Percentiles rank a stretch among this genome's conserved stretches.
phyloP scores from a whole-genome alignment of 2,888 invertebrate species.

The Agriotes lineatus region DNA sequence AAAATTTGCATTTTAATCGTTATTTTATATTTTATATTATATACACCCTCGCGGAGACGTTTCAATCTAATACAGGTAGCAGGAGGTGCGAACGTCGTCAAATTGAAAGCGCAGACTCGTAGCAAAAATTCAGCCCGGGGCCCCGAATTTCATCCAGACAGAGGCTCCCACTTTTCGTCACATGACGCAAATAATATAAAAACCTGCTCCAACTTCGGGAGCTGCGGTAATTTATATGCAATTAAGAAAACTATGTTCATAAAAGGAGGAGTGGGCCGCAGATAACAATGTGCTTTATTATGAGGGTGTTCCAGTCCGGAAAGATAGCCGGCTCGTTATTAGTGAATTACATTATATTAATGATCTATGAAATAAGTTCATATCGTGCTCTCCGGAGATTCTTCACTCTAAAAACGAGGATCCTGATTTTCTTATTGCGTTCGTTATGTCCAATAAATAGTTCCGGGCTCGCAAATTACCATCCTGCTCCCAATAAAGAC shows the following conservation, averaged over 20 bases:
- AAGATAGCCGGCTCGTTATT: conserved; percentile 24
- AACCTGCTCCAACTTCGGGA: conserved; percentile 23
- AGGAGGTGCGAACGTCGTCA: conserved; percentile 4
- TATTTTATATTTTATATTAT: conserved; percentile 38
- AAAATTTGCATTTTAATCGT: conserved; percentile 39
- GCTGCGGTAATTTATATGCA: conserved; percentile 36
- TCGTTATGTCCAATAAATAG: conserved; percentile 2
- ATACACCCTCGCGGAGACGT: conserved; percentile 17
- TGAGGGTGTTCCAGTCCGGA: conserved; percentile 18
- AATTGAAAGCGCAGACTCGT: conserved; percentile 11
- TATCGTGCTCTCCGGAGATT: background rate
- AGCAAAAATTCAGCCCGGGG: too few species aligned
- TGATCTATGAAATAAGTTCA: conserved; percentile 31
- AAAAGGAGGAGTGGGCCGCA: conserved; percentile 29
- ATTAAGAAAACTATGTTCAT: conserved; percentile 38
- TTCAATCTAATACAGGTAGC: conserved; percentile 31
- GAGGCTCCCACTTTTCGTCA: background rate
- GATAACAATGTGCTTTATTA: conserved; percentile 37
- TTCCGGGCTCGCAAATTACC: conserved; percentile 6
- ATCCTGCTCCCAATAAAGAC: background rate
- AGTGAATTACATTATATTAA: conserved; percentile 30
- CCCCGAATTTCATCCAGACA: too few species aligned
- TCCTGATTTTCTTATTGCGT: background rate
- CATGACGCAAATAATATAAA: conserved; percentile 19
- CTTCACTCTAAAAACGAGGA: background rate